Conservation (phyloP, 1,140 invertebrate genomes). For the Colletes gigas region DNA sequence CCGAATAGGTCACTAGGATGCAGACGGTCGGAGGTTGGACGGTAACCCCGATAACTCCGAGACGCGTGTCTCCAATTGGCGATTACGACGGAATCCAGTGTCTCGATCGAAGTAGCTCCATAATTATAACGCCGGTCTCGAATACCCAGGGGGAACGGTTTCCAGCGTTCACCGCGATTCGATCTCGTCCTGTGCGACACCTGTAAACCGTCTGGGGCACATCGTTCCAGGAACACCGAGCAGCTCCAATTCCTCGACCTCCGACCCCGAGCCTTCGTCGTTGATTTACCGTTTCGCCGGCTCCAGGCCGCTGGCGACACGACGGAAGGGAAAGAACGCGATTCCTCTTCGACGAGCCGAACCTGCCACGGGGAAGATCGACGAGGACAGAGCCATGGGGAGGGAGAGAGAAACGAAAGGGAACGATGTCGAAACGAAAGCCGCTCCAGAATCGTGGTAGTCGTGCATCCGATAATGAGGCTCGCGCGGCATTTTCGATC, state of each 20-base stretch:
- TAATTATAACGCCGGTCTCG: too few relatives aligned
- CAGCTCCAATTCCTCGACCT: slow-evolving; percentile 60
- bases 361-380: background rate
- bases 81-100: too few relatives aligned
- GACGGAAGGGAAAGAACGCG: background rate
- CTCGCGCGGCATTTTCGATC: slow-evolving; percentile 67
- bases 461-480: slow-evolving; percentile 70
- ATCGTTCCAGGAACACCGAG: slow-evolving; percentile 27
- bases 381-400: background rate
- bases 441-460: slow-evolving; percentile 70
- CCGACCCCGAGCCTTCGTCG: slow-evolving; percentile 44
- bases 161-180: background rate
- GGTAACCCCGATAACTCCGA: too few relatives aligned
- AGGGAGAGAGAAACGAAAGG: slow-evolving; percentile 12
- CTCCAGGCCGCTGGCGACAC: slow-evolving; percentile 40
- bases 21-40: too few relatives aligned
- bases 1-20: too few relatives aligned
- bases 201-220: slow-evolving; percentile 26
- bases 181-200: slow-evolving; percentile 1
- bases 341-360: too few relatives aligned
- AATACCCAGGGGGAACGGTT: background rate
- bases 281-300: slow-evolving; percentile 61
- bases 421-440: slow-evolving; percentile 60
- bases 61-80: too few relatives aligned
- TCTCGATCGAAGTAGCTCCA: too few relatives aligned